A percentile compares a stretch with the other conserved stretches of the same genome.
Conservation (phyloP, 2,113 vertebrate genomes). For the Eleginops maclovinus region DNA sequence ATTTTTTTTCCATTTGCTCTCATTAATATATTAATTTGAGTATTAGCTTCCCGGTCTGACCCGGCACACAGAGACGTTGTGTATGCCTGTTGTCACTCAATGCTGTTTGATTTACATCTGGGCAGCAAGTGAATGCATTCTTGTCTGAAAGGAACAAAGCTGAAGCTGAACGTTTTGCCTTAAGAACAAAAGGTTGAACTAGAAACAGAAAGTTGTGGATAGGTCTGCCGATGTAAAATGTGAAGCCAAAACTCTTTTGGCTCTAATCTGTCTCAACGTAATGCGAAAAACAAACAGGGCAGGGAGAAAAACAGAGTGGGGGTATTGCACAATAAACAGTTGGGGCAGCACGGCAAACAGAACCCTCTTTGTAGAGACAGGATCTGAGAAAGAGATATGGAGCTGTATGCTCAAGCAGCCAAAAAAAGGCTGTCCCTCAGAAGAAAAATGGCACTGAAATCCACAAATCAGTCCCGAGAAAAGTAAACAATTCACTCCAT, state of each 20-base stretch:
- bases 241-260: constrained; percentile 35
- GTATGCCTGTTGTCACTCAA: constrained; percentile 28
- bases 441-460: constrained; percentile 65
- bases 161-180: constrained; percentile 35
- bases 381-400: constrained; percentile 66
- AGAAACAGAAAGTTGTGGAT: constrained; percentile 31
- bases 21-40: constrained; percentile 70
- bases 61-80: constrained; percentile 38
- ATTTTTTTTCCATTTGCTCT: constrained; percentile 52
- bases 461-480: constrained; percentile 72
- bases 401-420: constrained; percentile 60
- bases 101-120: constrained; percentile 25
- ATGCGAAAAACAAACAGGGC: constrained; percentile 58
- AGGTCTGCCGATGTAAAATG: constrained; percentile 47
- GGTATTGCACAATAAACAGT: constrained; percentile 61
- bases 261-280: constrained; percentile 54
- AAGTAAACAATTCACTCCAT: constrained; percentile 74
- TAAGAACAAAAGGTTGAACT: constrained; percentile 57
- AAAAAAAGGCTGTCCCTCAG: constrained; percentile 53
- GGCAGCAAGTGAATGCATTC: constrained; percentile 37
- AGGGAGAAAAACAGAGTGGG: constrained; percentile 51
- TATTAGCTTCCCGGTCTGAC: constrained; percentile 65
- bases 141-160: constrained; percentile 40
- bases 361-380: constrained; percentile 61
- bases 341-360: constrained; percentile 57